Base-by-base conservation (phyloP, 2,113 vertebrate genomes). In the Hippocampus zosterae region DNA sequence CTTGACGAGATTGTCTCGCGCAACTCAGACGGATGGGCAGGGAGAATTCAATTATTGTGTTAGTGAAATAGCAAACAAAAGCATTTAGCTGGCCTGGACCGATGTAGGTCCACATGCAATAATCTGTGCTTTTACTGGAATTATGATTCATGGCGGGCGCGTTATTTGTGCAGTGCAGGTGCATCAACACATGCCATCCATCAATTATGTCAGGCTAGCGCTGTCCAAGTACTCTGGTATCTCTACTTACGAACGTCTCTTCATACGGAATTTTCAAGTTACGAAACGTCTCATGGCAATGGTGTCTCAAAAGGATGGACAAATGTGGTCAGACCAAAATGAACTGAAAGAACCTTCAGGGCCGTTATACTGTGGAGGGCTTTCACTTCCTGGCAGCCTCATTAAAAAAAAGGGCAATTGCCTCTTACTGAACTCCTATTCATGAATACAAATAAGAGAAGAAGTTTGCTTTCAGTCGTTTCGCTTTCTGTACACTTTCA, bases 361-460 rank as follows among this genome's bases (percentile, higher is more conserved):
- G 50, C 50, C 44, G 50, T 29, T 13, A 55, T 37, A 5, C 67
- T 68, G 15, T 25, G n/a, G 8, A 25, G 5, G 29, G 23, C 50
- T 75, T 73, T 16, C 73, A 71, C 62, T 19, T 40, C 37, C 21
- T 70, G 56, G 59, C 41, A 76, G 60, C 53, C 44, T 77, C 1
- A 71, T 76, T 70, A 67, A 64, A 29, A 27, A n/a, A 69, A 9
- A 66, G 33, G 68, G 53, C 55, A 57, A 65, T 25, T 60, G 29
- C 19, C 48, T 76, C 18, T 67, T 21, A 23, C 61, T 63, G 11
- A 63, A 13, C 37, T 42, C 29, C 33, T 23, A 63, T 23, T 63
- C 42, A 40, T 23, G 37, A 63, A 11, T 42, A 42, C 33, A 42
- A 42, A 42, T 41, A 33, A 60, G 16, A 37, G 29, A 37, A 19